phyloP scores from a whole-genome alignment of 1,140 invertebrate species.

The Pygmarrhopalites habei region DNA sequence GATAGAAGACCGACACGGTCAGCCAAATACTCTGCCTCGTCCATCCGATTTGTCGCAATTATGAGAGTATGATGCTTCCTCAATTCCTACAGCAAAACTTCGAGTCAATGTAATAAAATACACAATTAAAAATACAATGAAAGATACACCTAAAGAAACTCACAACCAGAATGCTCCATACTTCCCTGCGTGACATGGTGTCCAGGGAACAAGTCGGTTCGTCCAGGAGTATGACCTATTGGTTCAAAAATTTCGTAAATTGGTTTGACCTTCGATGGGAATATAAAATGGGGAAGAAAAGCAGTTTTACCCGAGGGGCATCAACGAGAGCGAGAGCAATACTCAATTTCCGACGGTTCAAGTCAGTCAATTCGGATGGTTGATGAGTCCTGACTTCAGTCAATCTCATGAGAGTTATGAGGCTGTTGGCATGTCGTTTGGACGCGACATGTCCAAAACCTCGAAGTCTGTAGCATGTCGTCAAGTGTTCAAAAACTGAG shows the following conservation, averaged over 20 bases:
- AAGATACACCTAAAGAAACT: background rate
- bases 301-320: conserved; percentile 25
- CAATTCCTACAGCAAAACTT: conserved; percentile 7
- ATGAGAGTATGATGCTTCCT: conserved; percentile 24
- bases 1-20: conserved; percentile 27
- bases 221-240: conserved; percentile 25
- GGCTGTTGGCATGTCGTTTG: background rate
- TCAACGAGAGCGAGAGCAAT: conserved; percentile 27
- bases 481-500: conserved; percentile 19
- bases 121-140: background rate
- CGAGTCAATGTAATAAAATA: background rate
- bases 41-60: conserved; percentile 31
- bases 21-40: conserved; percentile 35
- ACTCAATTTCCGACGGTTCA: conserved; percentile 15
- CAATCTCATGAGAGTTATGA: conserved; percentile 17
- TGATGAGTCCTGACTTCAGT: background rate
- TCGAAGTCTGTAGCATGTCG: conserved; percentile 24
- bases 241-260: too few species aligned
- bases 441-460: conserved; percentile 10
- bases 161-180: conserved; percentile 28
- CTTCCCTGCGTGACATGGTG: conserved; percentile 20
- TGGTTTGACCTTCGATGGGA: conserved; percentile 9
- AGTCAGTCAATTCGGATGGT: conserved; percentile 12
- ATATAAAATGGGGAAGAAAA: conserved; percentile 1
- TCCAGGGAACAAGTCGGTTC: conserved; percentile 20